Evolutionary conservation across 2,888 invertebrate species (phyloP).

Genomic region (Tetranychus truncatus): DNA sequence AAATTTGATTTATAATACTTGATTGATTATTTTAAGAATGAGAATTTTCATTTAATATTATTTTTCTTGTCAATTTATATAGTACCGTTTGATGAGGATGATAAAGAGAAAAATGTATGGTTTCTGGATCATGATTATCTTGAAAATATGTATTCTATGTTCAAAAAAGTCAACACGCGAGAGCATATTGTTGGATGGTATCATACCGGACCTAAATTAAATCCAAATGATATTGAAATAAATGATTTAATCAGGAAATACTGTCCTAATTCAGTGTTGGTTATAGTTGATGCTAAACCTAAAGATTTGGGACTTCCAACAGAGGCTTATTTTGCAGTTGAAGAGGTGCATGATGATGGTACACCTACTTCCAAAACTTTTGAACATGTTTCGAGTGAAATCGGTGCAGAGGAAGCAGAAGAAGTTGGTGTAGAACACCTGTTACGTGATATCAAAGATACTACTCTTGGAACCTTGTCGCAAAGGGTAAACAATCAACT

Average conservation of each 20-base stretch:
- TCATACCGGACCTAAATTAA: constrained; percentile 95
- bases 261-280: constrained; percentile 81
- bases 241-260: constrained; percentile 90
- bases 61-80: constrained; percentile 67
- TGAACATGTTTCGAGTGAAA: constrained; percentile 98
- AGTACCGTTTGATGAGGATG: constrained; percentile 99
- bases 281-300: constrained; percentile 95
- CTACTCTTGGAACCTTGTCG: constrained; percentile 87
- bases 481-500: constrained; percentile 93
- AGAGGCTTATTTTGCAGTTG: constrained; percentile 93
- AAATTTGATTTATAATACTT: too few species aligned
- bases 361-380: constrained; percentile 96
- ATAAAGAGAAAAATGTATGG: constrained; percentile 96
- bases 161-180: constrained; percentile 90
- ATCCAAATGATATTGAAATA: constrained; percentile 93
- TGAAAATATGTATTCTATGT: constrained; percentile 99
- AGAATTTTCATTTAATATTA: too few species aligned
- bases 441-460: constrained; percentile 51
- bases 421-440: constrained; percentile 99
- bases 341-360: constrained; percentile 98
- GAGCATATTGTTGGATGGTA: constrained; percentile 99
- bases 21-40: too few species aligned
- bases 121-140: constrained; percentile 98
- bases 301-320: constrained; percentile 93
- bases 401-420: constrained; percentile 98